Evolutionary conservation across 2,888 invertebrate species (phyloP).

Genomic region (Hyposoter didymator): DNA sequence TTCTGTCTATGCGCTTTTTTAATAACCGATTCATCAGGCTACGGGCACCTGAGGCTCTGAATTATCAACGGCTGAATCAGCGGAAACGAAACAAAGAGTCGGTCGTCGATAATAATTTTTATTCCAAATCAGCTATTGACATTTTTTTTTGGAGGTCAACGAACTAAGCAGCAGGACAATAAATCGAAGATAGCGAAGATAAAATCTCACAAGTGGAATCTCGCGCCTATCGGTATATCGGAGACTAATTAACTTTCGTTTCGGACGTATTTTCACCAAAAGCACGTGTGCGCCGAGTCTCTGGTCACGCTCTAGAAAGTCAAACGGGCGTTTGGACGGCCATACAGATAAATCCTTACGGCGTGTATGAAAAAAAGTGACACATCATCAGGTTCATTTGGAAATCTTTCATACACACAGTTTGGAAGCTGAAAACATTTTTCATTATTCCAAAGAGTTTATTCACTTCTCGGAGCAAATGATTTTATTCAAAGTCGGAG

Average conservation of each 20-base stretch:
- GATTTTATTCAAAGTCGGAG: no score
- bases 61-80: constrained; percentile 19
- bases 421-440: not conserved
- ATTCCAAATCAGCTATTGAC: not conserved
- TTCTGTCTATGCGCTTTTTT: not conserved
- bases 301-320: constrained; percentile 66
- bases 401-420: not conserved
- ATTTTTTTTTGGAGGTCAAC: not conserved
- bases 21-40: constrained; percentile 28
- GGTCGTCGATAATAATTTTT: not conserved
- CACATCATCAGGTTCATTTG: constrained; percentile 10
- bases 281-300: constrained; percentile 46
- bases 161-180: not conserved
- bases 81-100: constrained; percentile 1
- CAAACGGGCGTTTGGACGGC: constrained; percentile 24
- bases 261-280: constrained; percentile 66
- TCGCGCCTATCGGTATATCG: constrained; percentile 27
- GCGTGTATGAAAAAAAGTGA: constrained; percentile 1
- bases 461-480: no score
- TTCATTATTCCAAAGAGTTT: not conserved
- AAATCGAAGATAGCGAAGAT: constrained; percentile 13
- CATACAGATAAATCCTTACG: not conserved
- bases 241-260: constrained; percentile 68
- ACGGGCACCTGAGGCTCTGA: not conserved
- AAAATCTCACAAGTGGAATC: constrained; percentile 10